Base-by-base conservation (phyloP, 2,888 invertebrate species). In the Holacanthella duospinosa region DNA sequence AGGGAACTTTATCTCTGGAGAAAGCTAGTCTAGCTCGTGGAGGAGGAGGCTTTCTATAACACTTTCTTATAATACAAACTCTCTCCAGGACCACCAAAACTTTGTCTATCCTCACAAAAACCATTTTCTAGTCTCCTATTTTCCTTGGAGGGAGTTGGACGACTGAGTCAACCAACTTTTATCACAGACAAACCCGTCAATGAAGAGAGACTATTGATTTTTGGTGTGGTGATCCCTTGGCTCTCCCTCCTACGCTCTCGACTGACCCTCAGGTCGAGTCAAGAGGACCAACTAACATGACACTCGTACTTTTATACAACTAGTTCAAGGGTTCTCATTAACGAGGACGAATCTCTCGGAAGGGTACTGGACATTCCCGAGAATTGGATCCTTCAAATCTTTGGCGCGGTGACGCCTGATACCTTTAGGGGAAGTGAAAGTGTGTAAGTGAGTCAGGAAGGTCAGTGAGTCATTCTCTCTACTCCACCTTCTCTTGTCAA, bases 161-260 rank as follows among this genome's bases (percentile, higher is more conserved):
- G 16, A 36, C 6, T 12, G 36, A 36, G 36, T 36, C 36, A 36
- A 36, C 6, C n/a, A n/a, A n/a, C n/a, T n/a, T n/a, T n/a, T n/a
- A n/a, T n/a, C n/a, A n/a, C n/a, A 21, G 21, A 9, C 6, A 43
- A 44, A 56, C 56, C 57, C 63, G 63, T 64, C 63, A 64, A 64
- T 59, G 64, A 64, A 64, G 58, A 61, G 54, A 54, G 57, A 57
- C 60, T 9, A 48, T 48, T 48, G 12, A n/a, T 61, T 54, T 61
- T 64, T 62, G 59, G 43, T 61, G 29, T 59, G 64, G 60, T 60
- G 60, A 58, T 59, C 58, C 29, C 29, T 26, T 29, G 6, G 6
- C 6, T 12, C 54, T 24, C 54, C 21, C 54, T n/a, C n/a, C n/a
- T n/a, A n/a, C n/a, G n/a, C n/a, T n/a, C n/a, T n/a, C n/a, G n/a